Evolutionary conservation across 2,113 vertebrate genomes (phyloP).

Genomic region (Cisticola juncidis): DNA sequence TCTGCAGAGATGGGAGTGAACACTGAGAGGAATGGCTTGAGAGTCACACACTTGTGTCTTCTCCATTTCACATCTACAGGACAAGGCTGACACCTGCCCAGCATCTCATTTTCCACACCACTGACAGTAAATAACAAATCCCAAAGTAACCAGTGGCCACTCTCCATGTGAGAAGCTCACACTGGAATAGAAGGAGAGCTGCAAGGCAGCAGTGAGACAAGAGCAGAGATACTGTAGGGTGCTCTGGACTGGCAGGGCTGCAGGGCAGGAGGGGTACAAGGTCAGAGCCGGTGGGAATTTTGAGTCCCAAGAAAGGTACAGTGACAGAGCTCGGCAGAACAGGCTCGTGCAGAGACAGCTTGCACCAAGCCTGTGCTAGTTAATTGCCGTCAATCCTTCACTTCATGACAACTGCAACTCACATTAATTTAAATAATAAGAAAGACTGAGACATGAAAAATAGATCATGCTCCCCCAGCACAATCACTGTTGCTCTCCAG

Average conservation of each 20-base stretch:
- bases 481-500: constrained; percentile 56
- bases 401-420: constrained; percentile 54
- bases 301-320: background rate
- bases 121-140: background rate
- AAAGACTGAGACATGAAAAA: constrained; percentile 62
- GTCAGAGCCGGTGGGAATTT: background rate
- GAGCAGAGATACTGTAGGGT: background rate
- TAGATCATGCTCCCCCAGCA: constrained; percentile 22
- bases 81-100: background rate
- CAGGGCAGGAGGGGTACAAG: background rate
- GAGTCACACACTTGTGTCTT: background rate
- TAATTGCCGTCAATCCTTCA: constrained; percentile 58
- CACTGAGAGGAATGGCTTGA: background rate
- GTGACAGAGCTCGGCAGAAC: background rate
- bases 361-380: background rate
- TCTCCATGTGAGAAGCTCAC: background rate
- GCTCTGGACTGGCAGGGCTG: background rate
- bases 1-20: background rate
- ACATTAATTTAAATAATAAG: constrained; percentile 65
- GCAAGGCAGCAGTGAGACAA: background rate
- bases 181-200: background rate
- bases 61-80: background rate
- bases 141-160: background rate
- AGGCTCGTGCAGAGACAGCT: background rate
- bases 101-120: background rate